Evolutionary conservation across 2,113 vertebrate species (phyloP).

Genomic region (Clinocottus analis): DNA sequence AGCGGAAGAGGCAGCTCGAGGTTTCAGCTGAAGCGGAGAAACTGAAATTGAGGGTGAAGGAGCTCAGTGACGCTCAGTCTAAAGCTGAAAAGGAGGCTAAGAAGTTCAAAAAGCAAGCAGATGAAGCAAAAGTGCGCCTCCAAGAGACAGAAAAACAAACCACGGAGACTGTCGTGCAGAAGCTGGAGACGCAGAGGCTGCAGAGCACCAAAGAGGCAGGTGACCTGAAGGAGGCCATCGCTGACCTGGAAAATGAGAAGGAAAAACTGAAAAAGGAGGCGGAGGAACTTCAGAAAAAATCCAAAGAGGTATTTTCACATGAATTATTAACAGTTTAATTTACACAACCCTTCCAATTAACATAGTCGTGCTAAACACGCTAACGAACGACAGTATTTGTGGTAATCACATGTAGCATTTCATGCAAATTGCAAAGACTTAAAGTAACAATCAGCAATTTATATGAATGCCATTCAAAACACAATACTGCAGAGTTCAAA

Average conservation of each 20-base stretch:
- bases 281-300: slow-evolving; percentile 88
- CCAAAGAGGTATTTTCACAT: slow-evolving; percentile 90
- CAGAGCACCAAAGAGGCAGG: slow-evolving; percentile 90
- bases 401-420: slow-evolving; percentile 16
- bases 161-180: slow-evolving; percentile 86
- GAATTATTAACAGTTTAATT: slow-evolving; percentile 18
- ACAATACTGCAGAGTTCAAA: not conserved
- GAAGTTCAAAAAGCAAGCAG: slow-evolving; percentile 91
- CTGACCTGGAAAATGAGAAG: slow-evolving; percentile 89
- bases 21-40: slow-evolving; percentile 89
- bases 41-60: slow-evolving; percentile 87
- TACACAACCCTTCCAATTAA: slow-evolving; percentile 20
- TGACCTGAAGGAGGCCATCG: slow-evolving; percentile 87
- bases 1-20: slow-evolving; percentile 90
- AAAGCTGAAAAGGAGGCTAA: slow-evolving; percentile 91
- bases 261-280: slow-evolving; percentile 91
- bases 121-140: slow-evolving; percentile 88
- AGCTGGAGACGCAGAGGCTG: slow-evolving; percentile 90
- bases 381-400: slow-evolving; percentile 45
- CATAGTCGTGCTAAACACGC: slow-evolving; percentile 19
- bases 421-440: slow-evolving; percentile 59
- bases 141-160: slow-evolving; percentile 86
- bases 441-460: slow-evolving; percentile 49
- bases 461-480: slow-evolving; percentile 43
- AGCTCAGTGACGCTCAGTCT: slow-evolving; percentile 90